Evolutionary conservation across 2,888 invertebrate species (phyloP), one percentile per base, ranked within the genome.

Genomic region (Bimastos eiseni): DNA sequence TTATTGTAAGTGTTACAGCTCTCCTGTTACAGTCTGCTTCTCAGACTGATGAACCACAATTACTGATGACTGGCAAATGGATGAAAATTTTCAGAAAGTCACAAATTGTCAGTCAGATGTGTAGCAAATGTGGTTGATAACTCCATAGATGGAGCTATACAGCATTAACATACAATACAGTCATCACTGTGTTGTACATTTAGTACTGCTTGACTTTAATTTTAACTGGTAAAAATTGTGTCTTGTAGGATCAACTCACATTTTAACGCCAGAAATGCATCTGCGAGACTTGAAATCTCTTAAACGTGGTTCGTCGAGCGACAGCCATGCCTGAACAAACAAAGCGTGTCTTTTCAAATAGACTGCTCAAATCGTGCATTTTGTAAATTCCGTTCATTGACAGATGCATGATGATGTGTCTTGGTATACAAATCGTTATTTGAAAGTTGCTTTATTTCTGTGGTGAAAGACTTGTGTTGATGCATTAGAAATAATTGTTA

Each of bases 181-280:
- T 19, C 44, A 44, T 19, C 44, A 19, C 17, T 44, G 44, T 44
- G 17, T 44, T 44, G 17, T 44, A 44, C n/a, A n/a, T n/a, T 44
- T 44, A 44, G 17, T 44, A 11, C 44, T 44, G 44, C 44, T 44
- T 44, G 13, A 19, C 24, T 55, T 55, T 55, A 55, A 55, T 55
- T 70, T 70, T 70, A 70, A 70, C n/a, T 70, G 70, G 30, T 70
- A 70, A n/a, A 24, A 8, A 30, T 70, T 15, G 70, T n/a, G 30
- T 70, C 1, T 95, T 95, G 0, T 94, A 97, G 97, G 99, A 91
- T 98, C 98, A 8, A 99, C 99, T 89, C 98, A 99, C 95, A 97
- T 99, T 94, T 96, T 99, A 93, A 98, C 98, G 83, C 99, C 99
- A 37, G 98, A 98, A 95, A 97, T 97, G 94, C 99, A 99, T 96